A percentile compares a stretch with the other conserved stretches of the same genome.
Evolutionary conservation across 2,797 vertebrate species (phyloP).

Genomic region (Chaetophractus vellerosus): DNA sequence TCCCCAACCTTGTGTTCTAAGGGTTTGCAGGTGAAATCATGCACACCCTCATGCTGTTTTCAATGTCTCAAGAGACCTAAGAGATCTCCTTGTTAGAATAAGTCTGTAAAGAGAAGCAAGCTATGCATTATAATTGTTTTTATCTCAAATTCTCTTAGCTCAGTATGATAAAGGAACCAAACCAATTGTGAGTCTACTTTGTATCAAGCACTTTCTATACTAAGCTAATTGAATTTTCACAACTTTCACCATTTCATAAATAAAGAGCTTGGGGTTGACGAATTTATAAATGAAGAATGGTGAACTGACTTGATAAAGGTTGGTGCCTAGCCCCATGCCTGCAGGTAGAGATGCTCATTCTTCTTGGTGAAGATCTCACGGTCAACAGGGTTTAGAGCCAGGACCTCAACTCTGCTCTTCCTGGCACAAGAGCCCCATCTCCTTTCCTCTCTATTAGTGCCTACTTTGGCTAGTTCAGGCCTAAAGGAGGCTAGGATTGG

Average conservation of each 20-base stretch:
- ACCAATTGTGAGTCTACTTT: neutral
- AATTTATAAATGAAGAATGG: no score
- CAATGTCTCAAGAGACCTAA: no score
- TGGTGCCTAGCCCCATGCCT: rapidly evolving
- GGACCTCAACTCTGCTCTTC: no score
- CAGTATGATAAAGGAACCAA: neutral
- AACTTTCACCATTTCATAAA: neutral
- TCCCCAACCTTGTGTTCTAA: neutral
- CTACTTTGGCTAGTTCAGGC: neutral
- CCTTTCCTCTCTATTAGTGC: rapidly evolving
- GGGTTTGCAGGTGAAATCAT: neutral
- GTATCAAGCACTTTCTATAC: neutral
- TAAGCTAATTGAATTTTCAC: no score
- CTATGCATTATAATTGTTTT: rapidly evolving
- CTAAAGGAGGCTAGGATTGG: no score
- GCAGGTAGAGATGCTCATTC: rapidly evolving
- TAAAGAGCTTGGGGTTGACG: neutral
- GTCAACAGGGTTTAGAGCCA: rapidly evolving
- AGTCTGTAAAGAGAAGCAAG: neutral
- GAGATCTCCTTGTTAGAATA: neutral
- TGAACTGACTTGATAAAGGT: rapidly evolving
- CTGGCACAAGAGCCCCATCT: neutral
- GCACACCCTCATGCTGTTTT: rapidly evolving
- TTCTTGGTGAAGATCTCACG: neutral
- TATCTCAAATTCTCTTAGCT: neutral